Conservation (phyloP, 2,797 vertebrate species). For the Cyprinella venusta region DNA sequence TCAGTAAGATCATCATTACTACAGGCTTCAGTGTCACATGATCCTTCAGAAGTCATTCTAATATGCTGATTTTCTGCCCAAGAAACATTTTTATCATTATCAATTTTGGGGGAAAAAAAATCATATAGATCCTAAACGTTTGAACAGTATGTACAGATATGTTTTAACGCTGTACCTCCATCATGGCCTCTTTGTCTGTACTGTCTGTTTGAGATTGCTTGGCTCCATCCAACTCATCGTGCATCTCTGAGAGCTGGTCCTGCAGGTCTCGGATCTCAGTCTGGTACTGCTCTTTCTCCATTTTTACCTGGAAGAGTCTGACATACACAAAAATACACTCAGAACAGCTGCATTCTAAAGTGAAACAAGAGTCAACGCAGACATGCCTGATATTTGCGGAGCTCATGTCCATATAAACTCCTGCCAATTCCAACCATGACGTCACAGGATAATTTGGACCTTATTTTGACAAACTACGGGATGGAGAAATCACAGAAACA, state of each 20-base stretch:
- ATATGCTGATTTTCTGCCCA: neutral
- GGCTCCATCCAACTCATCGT: constrained; percentile 91
- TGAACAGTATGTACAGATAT: neutral
- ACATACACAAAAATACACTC: constrained; percentile 39
- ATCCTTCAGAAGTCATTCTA: neutral
- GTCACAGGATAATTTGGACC: constrained; percentile 1
- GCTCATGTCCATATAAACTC: neutral
- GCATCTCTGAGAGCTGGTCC: constrained; percentile 99
- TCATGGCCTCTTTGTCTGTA: constrained; percentile 83
- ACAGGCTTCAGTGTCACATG: neutral
- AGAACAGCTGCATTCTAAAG: constrained; percentile 45
- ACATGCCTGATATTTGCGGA: constrained; percentile 14
- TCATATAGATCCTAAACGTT: too few relatives aligned
- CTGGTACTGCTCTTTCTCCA: constrained; percentile 94
- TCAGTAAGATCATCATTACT: neutral
- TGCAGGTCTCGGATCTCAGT: constrained; percentile 97
- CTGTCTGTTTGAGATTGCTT: constrained; percentile 80
- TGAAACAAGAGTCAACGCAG: neutral
- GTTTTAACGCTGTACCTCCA: constrained; percentile 78
- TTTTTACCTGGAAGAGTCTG: constrained; percentile 97
- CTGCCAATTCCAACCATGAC: neutral
- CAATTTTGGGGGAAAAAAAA: too few relatives aligned
- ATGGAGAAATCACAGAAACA: constrained; percentile 17
- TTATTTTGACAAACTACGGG: constrained; percentile 15
- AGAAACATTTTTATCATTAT: neutral